phyloP scores from a whole-genome alignment of 2,888 invertebrate species.

The Lithosia quadra region DNA sequence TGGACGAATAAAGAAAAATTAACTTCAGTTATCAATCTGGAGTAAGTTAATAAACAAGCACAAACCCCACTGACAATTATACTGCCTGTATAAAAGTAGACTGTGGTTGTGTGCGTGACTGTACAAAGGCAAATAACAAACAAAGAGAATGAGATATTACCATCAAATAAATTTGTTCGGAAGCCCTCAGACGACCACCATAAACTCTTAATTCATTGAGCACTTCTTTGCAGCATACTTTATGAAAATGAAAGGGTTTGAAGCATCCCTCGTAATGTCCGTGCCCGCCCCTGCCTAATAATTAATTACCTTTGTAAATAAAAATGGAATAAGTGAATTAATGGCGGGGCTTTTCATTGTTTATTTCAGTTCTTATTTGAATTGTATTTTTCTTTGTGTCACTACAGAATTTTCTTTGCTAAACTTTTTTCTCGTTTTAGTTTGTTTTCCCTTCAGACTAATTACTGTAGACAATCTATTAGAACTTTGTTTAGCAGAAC shows the following conservation, averaged over 20 bases:
- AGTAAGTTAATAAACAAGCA: too few relatives aligned
- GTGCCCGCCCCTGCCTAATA: conserved; percentile 19
- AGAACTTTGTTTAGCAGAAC: neutral
- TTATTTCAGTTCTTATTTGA: conserved; percentile 16
- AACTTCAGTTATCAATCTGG: too few relatives aligned
- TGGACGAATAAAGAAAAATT: too few relatives aligned
- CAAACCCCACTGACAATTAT: neutral
- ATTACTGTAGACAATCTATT: neutral
- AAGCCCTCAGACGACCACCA: neutral
- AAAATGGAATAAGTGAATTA: conserved; percentile 17
- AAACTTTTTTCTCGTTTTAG: conserved; percentile 1
- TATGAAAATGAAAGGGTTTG: conserved; percentile 18
- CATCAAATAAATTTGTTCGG: neutral
- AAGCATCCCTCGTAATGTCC: conserved; percentile 19
- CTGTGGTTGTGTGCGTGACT: neutral
- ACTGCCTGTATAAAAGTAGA: neutral
- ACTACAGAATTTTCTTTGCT: neutral
- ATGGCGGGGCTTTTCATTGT: conserved; percentile 2
- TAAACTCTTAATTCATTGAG: conserved; percentile 11
- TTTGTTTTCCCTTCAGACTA: neutral
- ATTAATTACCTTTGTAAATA: conserved; percentile 21
- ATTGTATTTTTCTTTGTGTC: conserved; percentile 16
- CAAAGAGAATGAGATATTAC: neutral
- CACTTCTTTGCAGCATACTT: conserved; percentile 9
- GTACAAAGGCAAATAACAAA: neutral